phyloP scores from a whole-genome alignment of 2,113 vertebrate species.

The Silurus asotus region DNA sequence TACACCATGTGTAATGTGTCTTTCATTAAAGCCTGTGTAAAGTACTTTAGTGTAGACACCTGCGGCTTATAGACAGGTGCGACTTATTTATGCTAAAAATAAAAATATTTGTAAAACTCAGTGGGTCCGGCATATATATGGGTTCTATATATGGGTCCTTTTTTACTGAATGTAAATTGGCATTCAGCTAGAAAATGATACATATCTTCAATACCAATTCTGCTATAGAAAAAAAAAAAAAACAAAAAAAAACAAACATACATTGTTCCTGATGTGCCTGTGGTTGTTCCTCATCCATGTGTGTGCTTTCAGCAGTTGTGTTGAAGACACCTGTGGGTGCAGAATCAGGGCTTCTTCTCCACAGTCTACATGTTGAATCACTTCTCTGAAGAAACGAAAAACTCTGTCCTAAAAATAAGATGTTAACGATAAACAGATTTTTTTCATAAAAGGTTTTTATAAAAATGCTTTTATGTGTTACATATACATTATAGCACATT shows the following conservation, averaged over 20 bases:
- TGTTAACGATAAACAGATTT: neutral
- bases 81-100: too few species aligned
- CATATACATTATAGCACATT: too few species aligned
- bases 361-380: neutral
- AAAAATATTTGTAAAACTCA: too few species aligned
- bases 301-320: slow-evolving; percentile 57
- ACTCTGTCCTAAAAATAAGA: slow-evolving; percentile 38
- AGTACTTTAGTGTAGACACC: too few species aligned
- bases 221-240: neutral
- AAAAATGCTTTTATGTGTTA: too few species aligned
- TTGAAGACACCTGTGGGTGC: slow-evolving; percentile 26
- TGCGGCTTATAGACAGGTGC: too few species aligned
- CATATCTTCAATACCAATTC: neutral
- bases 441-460: too few species aligned
- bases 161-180: neutral
- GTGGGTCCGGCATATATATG: too few species aligned
- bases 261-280: slow-evolving; percentile 67
- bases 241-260: too few species aligned
- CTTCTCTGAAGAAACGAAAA: slow-evolving; percentile 27
- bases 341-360: slow-evolving; percentile 11
- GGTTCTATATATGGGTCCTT: too few species aligned
- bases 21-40: too few species aligned
- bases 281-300: slow-evolving; percentile 59
- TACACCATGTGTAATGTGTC: too few species aligned
- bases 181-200: neutral